Base-by-base conservation (phyloP, 2,113 vertebrate genomes). In the Ammodytes marinus region DNA sequence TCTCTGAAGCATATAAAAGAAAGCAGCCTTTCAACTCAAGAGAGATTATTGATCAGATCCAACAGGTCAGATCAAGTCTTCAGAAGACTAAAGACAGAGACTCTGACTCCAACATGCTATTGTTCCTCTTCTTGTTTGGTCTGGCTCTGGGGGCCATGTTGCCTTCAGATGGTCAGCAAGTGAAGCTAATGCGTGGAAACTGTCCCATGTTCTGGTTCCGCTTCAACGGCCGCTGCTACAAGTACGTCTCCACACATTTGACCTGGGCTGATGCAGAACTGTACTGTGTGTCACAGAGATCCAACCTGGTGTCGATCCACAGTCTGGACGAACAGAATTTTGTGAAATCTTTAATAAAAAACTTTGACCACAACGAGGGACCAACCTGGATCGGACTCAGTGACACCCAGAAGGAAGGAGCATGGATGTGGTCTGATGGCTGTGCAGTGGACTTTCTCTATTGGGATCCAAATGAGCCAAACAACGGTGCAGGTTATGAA, bases 231-330 rank as follows among this genome's bases (percentile, higher is more conserved):
- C 27, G 45, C 58, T 88, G 46, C 65, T 87, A 78, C 78, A 88
- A 82, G 42, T 87, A 86, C 1, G 1, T 67, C 0, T 0, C 61
- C 4, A 13, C 66, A 35, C 0, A 0, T 0, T 0, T 63, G 83
- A 61, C 37, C 72, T 89, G 78, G 78, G 69, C 46, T 45, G 83
- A 89, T 63, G 85, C 78, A 69, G 83, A 88, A 52, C n/a, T 80
- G 7, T 1, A 67, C 19, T 88, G 78, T 72, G 2, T 84, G 37
- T 82, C 80, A 60, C 0, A 72, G 10, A 5, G 14, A 39, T 4
- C 50, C 86, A 84, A 86, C 72, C 71, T 90, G 69, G 83, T 88
- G 69, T 88, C 86, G 1, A 70, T 84, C 75, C 57, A 81, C 72
- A 82, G 60, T 66, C 2, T 0, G 4, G 2, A 19, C 0, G 79